These are phyloP conservation scores for Tylochromis polylepis DNA, from an alignment of 2,113 vertebrate genomes.

Conservation along the genomic window DNA sequence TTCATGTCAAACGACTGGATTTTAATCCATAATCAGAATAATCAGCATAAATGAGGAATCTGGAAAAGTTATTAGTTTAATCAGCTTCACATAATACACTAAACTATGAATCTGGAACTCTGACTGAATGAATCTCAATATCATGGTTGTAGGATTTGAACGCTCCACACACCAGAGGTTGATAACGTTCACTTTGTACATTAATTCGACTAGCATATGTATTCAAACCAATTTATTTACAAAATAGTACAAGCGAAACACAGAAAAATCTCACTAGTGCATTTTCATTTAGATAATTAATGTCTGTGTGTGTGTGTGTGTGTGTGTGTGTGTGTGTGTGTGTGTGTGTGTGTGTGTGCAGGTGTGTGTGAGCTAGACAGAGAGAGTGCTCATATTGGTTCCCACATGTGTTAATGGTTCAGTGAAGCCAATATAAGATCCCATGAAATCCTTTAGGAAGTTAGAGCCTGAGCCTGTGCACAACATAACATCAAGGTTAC, in stretches of 20 bases:
- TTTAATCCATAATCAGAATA: background rate
- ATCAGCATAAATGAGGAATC: background rate
- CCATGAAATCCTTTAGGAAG: background rate
- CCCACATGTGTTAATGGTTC: too few relatives aligned
- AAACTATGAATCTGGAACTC: background rate
- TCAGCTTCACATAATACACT: background rate
- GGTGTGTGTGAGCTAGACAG: too few relatives aligned
- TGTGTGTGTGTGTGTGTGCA: too few relatives aligned
- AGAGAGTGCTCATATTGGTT: too few relatives aligned
- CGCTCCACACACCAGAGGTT: background rate
- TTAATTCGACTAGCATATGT: background rate
- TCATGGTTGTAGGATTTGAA: background rate
- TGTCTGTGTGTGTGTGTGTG: background rate
- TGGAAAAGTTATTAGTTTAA: background rate
- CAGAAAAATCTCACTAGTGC: background rate
- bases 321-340: background rate
- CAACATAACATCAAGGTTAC: background rate
- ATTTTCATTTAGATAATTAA: background rate
- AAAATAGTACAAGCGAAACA: background rate
- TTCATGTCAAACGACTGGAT: background rate
- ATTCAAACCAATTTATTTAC: background rate
- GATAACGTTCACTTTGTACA: fast-evolving
- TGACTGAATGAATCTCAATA: background rate
- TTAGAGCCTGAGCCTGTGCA: background rate
- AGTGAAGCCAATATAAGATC: background rate